phyloP scores from a whole-genome alignment of 2,113 vertebrate species.

The Pangasianodon hypophthalmus region DNA sequence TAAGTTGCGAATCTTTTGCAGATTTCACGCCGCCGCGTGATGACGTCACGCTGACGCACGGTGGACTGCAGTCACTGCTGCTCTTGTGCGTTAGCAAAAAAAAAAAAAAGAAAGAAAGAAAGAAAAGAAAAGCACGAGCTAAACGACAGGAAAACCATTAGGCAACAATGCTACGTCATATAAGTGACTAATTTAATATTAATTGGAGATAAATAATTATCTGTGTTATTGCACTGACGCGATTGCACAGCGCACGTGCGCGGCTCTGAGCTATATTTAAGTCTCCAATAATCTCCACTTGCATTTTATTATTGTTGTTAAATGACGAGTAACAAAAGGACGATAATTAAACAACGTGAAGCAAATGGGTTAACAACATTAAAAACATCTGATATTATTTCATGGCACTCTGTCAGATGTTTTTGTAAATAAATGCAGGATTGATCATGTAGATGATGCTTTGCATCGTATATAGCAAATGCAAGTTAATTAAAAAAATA shows the following conservation, averaged over 20 bases:
- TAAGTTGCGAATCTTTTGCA: neutral
- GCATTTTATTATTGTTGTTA: neutral
- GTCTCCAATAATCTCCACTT: neutral
- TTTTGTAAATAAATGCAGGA: neutral
- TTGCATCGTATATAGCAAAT: neutral
- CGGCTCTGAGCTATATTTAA: neutral
- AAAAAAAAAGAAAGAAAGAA: neutral
- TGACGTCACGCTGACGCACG: slow-evolving; percentile 29
- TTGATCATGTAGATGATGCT: neutral
- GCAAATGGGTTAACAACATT: neutral
- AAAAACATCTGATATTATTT: neutral
- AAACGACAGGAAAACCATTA: neutral
- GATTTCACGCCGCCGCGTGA: neutral
- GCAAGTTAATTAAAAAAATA: neutral
- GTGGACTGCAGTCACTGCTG: slow-evolving; percentile 24
- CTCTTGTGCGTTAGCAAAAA: neutral
- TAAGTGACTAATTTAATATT: neutral
- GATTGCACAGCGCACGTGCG: neutral
- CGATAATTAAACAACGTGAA: neutral
- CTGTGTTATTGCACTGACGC: neutral
- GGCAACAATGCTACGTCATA: neutral
- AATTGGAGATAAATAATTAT: neutral
- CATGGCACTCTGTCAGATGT: neutral
- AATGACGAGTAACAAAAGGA: neutral
- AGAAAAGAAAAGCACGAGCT: neutral